Percentiles rank a stretch among this genome's conserved stretches.
phyloP scores from a whole-genome alignment of 2,888 invertebrate species.

The Corbicula japonica region DNA sequence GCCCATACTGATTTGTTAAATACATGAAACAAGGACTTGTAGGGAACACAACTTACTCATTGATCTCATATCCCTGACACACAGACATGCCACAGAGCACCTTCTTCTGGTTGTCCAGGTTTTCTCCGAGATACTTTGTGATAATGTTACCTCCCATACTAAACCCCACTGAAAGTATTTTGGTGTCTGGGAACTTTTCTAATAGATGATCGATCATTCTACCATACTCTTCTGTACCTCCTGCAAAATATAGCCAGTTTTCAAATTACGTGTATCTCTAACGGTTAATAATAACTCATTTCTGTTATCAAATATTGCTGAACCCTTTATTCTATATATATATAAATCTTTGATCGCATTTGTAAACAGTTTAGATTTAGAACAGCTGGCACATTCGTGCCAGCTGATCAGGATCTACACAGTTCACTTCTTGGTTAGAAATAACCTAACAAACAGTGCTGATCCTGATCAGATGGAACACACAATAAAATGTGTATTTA shows the following conservation, averaged over 20 bases:
- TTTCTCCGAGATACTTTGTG: slow-evolving; percentile 96
- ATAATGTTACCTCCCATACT: slow-evolving; percentile 96
- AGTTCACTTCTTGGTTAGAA: no score
- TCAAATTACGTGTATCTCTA: neutral
- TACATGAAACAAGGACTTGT: no score
- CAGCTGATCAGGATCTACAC: no score
- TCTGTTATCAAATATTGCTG: neutral
- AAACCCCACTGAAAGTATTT: slow-evolving; percentile 95
- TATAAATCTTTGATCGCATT: no score
- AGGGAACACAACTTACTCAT: slow-evolving; percentile 90
- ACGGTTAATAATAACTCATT: neutral
- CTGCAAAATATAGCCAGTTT: slow-evolving; percentile 87
- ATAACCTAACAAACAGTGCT: no score
- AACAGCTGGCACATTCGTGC: no score
- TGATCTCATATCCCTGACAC: slow-evolving; percentile 97
- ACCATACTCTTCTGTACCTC: slow-evolving; percentile 95
- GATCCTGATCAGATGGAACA: no score
- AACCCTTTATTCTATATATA: neutral
- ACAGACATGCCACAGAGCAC: slow-evolving; percentile 96
- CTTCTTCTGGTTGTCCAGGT: slow-evolving; percentile 85
- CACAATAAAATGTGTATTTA: no score
- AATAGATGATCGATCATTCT: slow-evolving; percentile 93
- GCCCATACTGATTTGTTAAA: no score
- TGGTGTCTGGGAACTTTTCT: slow-evolving; percentile 92
- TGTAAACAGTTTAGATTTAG: no score